Conservation (phyloP, 2,113 vertebrate species). For the Tetrao urogallus region DNA sequence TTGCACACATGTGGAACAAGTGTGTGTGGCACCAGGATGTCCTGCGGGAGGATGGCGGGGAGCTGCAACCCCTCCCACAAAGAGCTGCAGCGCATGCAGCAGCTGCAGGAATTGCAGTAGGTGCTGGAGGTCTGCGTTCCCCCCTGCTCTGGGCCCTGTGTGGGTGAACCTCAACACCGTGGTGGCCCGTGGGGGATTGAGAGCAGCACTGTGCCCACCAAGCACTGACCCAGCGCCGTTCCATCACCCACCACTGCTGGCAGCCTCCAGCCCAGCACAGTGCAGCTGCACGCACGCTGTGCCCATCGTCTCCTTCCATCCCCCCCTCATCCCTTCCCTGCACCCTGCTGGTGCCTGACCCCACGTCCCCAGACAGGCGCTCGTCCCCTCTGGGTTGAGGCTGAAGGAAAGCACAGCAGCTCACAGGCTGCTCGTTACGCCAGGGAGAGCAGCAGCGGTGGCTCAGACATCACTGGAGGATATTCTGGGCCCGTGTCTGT, state of each 20-base stretch:
- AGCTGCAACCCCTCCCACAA: not conserved
- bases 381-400: not conserved
- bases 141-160: accelerated
- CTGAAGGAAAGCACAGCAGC: not conserved
- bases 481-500: not conserved
- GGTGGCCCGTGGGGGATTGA: accelerated
- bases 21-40: accelerated
- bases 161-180: accelerated
- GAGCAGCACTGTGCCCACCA: not conserved
- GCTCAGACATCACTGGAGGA: not conserved
- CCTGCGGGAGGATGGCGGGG: accelerated
- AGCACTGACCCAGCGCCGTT: not conserved
- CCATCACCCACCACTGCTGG: not conserved
- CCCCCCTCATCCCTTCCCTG: not conserved
- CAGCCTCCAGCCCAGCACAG: accelerated
- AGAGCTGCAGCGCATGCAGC: accelerated
- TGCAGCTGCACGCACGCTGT: not conserved
- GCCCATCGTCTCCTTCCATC: not conserved
- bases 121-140: not conserved
- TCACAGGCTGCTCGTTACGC: not conserved
- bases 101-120: not conserved
- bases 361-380: not conserved
- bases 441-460: not conserved
- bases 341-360: not conserved
- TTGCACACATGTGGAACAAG: accelerated